phyloP scores from a whole-genome alignment of 2,888 invertebrate species.

The Brachynemurus nebulosus region DNA sequence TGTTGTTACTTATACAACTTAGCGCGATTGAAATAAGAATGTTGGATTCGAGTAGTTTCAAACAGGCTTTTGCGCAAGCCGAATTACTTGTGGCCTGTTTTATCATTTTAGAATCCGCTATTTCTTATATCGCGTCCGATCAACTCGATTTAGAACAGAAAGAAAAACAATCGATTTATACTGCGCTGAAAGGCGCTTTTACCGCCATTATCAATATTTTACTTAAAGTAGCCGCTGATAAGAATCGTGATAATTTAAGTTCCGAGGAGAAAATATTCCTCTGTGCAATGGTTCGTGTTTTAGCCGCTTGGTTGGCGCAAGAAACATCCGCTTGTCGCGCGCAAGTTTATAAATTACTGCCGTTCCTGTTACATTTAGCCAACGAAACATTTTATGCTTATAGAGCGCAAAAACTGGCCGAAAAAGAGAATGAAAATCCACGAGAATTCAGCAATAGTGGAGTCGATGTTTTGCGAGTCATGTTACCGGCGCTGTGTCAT shows the following conservation, averaged over 20 bases:
- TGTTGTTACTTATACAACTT: slow-evolving; percentile 68
- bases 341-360: slow-evolving; percentile 66
- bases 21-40: slow-evolving; percentile 88
- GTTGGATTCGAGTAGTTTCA: slow-evolving; percentile 76
- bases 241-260: slow-evolving; percentile 52
- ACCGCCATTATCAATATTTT: slow-evolving; percentile 65
- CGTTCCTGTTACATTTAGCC: slow-evolving; percentile 64
- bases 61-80: slow-evolving; percentile 60
- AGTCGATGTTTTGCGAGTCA: slow-evolving; percentile 61
- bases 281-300: slow-evolving; percentile 70
- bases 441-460: slow-evolving; percentile 26
- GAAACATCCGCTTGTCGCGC: slow-evolving; percentile 79
- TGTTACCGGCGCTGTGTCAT: slow-evolving; percentile 82
- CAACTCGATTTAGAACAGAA: slow-evolving; percentile 75
- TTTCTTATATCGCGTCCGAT: slow-evolving; percentile 67
- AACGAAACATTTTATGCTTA: slow-evolving; percentile 71
- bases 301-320: slow-evolving; percentile 83
- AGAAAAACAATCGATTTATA: slow-evolving; percentile 81
- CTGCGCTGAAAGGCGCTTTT: slow-evolving; percentile 79
- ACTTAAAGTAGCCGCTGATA: slow-evolving; percentile 58
- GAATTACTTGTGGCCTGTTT: slow-evolving; percentile 74
- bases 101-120: slow-evolving; percentile 62
- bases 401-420: slow-evolving; percentile 50
- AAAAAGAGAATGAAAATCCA: slow-evolving; percentile 41
- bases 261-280: slow-evolving; percentile 62